Evolutionary conservation across 2,888 invertebrate species (phyloP).

Genomic region (Eupithecia subumbrata): DNA sequence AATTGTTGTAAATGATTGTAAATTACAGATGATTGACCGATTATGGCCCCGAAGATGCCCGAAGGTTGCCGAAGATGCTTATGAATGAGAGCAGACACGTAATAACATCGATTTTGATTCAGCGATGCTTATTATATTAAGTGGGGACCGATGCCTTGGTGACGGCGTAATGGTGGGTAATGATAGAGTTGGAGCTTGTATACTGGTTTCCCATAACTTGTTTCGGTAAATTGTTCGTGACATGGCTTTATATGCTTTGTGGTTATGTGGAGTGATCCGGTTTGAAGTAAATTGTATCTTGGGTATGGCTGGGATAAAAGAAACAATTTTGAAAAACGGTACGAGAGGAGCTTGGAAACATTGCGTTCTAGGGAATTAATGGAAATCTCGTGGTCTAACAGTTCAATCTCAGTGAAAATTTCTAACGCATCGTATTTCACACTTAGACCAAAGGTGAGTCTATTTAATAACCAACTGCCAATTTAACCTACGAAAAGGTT

Average conservation of each 20-base stretch:
- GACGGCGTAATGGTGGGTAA: constrained; percentile 80
- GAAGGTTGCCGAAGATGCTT: constrained; percentile 63
- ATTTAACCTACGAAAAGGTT: not conserved
- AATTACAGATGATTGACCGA: constrained; percentile 83
- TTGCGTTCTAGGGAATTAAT: not conserved
- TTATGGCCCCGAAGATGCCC: constrained; percentile 61
- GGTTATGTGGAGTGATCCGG: constrained; percentile 34
- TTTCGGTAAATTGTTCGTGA: constrained; percentile 58
- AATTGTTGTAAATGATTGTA: constrained; percentile 77
- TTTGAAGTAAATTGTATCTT: not conserved
- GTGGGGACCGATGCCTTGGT: constrained; percentile 78
- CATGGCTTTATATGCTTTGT: constrained; percentile 54
- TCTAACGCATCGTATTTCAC: not conserved
- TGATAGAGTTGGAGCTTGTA: constrained; percentile 61
- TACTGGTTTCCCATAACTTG: constrained; percentile 52
- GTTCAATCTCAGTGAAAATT: not conserved
- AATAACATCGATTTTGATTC: constrained; percentile 82
- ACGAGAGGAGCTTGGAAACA: not conserved
- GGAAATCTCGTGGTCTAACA: not conserved
- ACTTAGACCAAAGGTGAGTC: not conserved
- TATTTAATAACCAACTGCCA: not conserved
- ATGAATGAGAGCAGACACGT: constrained; percentile 78
- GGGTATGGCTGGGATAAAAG: not conserved
- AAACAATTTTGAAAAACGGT: not conserved
- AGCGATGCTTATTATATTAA: constrained; percentile 82